A percentile compares a stretch with the other conserved stretches of the same genome.
Conservation (phyloP, 2,797 vertebrate species). For the Margarornis squamiger region DNA sequence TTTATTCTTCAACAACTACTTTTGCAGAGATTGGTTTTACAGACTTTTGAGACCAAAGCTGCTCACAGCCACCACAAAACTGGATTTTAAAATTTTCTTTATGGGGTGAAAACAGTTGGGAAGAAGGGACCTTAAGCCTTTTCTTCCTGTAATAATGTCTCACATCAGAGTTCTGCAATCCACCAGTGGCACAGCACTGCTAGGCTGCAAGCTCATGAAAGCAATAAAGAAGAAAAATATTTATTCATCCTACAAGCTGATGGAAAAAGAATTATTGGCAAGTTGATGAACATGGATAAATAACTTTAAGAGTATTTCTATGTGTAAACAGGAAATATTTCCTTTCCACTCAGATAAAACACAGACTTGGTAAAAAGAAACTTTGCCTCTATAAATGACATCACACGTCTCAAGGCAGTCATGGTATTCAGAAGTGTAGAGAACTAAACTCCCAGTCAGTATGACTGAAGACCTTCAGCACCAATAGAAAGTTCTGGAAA, state of each 20-base stretch:
- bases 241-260: background rate
- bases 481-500: background rate
- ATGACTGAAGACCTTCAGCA: background rate
- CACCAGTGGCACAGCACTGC: accelerated
- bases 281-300: background rate
- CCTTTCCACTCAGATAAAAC: background rate
- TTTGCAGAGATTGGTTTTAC: background rate
- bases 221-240: background rate
- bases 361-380: background rate
- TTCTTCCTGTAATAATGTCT: background rate
- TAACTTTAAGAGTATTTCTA: background rate
- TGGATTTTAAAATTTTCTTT: background rate
- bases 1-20: background rate
- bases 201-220: background rate
- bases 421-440: background rate
- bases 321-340: background rate
- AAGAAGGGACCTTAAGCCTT: background rate
- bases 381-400: background rate
- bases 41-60: background rate
- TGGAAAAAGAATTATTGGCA: background rate
- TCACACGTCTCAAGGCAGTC: background rate
- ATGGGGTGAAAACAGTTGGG: background rate
- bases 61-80: background rate
- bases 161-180: background rate
- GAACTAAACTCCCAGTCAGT: background rate